Percentiles rank a stretch among this genome's conserved stretches.
Evolutionary conservation across 2,888 invertebrate genomes (phyloP).

Genomic region (Helobdella robusta): DNA sequence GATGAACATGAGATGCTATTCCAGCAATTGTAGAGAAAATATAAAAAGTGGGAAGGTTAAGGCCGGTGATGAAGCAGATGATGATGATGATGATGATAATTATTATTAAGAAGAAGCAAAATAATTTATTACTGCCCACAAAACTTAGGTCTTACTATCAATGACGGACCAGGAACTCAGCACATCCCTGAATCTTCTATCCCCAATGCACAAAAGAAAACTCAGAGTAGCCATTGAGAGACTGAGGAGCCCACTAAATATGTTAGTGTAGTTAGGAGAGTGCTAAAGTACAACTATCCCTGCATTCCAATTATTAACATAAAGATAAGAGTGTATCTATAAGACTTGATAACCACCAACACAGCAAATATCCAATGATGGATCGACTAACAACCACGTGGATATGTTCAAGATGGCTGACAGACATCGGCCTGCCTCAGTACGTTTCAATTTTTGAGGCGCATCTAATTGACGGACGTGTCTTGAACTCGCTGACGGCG

Average conservation of each 20-base stretch:
- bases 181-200: conserved; percentile 76
- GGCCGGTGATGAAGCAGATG: too few relatives aligned
- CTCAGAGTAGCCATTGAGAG: conserved; percentile 84
- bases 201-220: conserved; percentile 87
- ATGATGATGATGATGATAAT: too few relatives aligned
- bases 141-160: conserved; percentile 69
- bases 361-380: conserved; percentile 24
- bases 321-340: too few relatives aligned
- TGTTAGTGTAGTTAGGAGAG: too few relatives aligned
- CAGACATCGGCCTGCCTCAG: conserved; percentile 78
- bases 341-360: too few relatives aligned
- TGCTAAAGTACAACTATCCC: too few relatives aligned
- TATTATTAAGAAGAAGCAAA: too few relatives aligned
- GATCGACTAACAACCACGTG: conserved; percentile 74
- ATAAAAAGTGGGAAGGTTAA: conserved; percentile 92
- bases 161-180: conserved; percentile 82
- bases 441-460: conserved; percentile 78
- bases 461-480: conserved; percentile 81
- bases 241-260: conserved; percentile 55
- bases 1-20: conserved; percentile 86
- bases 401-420: conserved; percentile 86
- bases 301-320: too few relatives aligned
- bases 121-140: too few relatives aligned
- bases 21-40: conserved; percentile 78
- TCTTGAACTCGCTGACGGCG: conserved; percentile 82